These are phyloP conservation scores for Euspilapteryx auroguttella DNA, from an alignment of 2,888 invertebrate species.

Conservation along the genomic window DNA sequence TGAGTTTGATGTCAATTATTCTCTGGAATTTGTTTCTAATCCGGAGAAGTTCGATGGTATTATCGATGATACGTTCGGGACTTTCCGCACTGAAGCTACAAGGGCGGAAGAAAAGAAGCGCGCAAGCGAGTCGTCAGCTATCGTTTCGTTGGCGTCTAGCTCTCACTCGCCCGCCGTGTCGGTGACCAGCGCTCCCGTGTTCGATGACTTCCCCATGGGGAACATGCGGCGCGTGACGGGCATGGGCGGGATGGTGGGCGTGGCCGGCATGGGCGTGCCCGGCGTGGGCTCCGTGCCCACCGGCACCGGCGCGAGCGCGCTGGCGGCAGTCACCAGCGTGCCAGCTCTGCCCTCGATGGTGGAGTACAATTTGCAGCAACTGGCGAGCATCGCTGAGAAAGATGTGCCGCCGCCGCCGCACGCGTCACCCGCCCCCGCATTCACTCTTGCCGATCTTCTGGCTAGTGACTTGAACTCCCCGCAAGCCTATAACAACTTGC, in stretches of 20 bases:
- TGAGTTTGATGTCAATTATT: conserved; percentile 78
- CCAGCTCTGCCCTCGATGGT: conserved; percentile 68
- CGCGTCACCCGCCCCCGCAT: conserved; percentile 65
- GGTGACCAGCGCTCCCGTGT: conserved; percentile 71
- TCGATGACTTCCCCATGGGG: conserved; percentile 68
- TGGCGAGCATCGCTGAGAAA: conserved; percentile 80
- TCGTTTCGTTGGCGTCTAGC: conserved; percentile 38
- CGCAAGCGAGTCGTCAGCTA: conserved; percentile 43
- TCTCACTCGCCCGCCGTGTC: conserved; percentile 51
- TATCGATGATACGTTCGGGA: conserved; percentile 72
- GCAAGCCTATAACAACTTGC: conserved; percentile 84
- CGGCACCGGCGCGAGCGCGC: conserved; percentile 25
- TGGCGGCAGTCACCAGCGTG: conserved; percentile 28
- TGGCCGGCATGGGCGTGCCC: conserved; percentile 27
- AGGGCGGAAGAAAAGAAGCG: conserved; percentile 57
- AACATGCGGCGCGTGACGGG: conserved; percentile 51
- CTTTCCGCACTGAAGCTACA: conserved; percentile 69
- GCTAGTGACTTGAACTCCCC: conserved; percentile 70
- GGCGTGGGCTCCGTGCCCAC: conserved; percentile 33
- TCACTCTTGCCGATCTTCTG: conserved; percentile 77
- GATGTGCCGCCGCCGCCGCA: conserved; percentile 56
- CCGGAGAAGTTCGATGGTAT: conserved; percentile 75
- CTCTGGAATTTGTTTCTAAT: conserved; percentile 81
- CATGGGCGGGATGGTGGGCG: conserved; percentile 20
- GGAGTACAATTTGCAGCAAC: conserved; percentile 83